Percentiles rank a stretch among this genome's conserved stretches.
phyloP scores from a whole-genome alignment of 2,888 invertebrate genomes.

The Metallyticus violacea region DNA sequence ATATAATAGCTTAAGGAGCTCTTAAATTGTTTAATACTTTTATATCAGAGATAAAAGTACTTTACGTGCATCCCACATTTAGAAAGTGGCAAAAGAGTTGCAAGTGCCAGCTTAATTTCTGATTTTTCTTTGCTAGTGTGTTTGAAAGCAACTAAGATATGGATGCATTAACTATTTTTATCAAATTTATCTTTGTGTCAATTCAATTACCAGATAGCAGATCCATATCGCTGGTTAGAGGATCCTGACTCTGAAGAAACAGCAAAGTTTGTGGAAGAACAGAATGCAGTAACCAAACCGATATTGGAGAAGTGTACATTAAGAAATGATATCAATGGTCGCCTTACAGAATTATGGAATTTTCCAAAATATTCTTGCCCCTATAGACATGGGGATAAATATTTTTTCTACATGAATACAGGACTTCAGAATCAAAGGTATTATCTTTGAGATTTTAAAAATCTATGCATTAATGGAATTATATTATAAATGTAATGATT shows the following conservation, averaged over 20 bases:
- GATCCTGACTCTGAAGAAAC: slow-evolving; percentile 93
- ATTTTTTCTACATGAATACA: slow-evolving; percentile 90
- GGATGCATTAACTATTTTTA: not conserved
- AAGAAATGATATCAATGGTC: slow-evolving; percentile 68
- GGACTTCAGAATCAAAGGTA: slow-evolving; percentile 96
- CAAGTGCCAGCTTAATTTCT: not conserved
- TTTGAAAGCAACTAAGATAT: no score
- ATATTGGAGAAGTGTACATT: slow-evolving; percentile 75
- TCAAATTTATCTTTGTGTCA: not conserved
- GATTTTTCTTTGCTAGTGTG: no score
- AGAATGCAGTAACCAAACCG: slow-evolving; percentile 85
- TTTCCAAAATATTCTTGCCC: slow-evolving; percentile 95
- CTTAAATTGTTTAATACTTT: no score
- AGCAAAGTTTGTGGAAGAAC: slow-evolving; percentile 81
- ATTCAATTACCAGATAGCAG: slow-evolving; percentile 63
- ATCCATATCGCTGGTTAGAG: slow-evolving; percentile 96
- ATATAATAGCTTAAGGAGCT: no score
- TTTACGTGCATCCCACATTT: no score
- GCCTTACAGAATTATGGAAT: slow-evolving; percentile 90
- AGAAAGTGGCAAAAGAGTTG: no score
- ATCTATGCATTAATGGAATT: no score
- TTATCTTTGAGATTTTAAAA: not conserved
- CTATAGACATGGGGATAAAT: slow-evolving; percentile 73
- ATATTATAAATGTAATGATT: no score
- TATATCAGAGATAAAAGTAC: no score